phyloP scores from a whole-genome alignment of 2,797 vertebrate genomes.

The Sarcoramphus papa region DNA sequence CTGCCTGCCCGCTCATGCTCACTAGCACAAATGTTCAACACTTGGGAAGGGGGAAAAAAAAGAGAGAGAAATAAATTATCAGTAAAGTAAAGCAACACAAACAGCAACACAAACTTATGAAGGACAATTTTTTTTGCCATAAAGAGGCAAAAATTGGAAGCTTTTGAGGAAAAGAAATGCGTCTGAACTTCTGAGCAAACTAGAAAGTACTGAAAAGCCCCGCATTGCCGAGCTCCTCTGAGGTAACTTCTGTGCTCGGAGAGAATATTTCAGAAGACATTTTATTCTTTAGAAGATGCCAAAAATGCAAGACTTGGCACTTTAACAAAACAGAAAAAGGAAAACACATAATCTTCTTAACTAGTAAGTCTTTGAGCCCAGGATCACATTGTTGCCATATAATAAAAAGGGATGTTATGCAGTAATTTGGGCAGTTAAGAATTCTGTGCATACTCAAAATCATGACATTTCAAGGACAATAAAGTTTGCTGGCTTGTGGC shows the following conservation, averaged over 20 bases:
- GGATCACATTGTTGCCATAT: conserved; percentile 69
- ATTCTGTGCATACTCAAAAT: conserved; percentile 71
- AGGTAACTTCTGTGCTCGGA: conserved; percentile 64
- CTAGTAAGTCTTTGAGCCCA: conserved; percentile 72
- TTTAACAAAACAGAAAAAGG: conserved; percentile 70
- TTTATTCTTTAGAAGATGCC: conserved; percentile 72
- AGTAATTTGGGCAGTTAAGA: conserved; percentile 71
- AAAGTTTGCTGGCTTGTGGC: conserved; percentile 70
- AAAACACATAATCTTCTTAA: conserved; percentile 76
- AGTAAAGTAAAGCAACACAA: conserved; percentile 31
- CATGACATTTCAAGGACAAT: conserved; percentile 74
- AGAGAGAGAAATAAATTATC: conserved; percentile 15
- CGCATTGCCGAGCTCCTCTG: conserved; percentile 61
- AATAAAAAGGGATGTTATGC: conserved; percentile 73
- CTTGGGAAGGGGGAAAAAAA: neutral
- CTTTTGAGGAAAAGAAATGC: conserved; percentile 64
- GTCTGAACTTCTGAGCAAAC: conserved; percentile 65
- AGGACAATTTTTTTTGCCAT: conserved; percentile 52
- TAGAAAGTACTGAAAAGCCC: conserved; percentile 61
- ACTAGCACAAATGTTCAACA: fast-evolving
- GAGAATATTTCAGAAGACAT: conserved; percentile 72
- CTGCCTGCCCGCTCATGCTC: neutral
- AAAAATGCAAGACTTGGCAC: conserved; percentile 72
- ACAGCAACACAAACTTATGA: conserved; percentile 47
- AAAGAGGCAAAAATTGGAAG: conserved; percentile 63